These are phyloP conservation scores for Motacilla alba DNA, from an alignment of 2,113 vertebrate genomes.

Conservation along the genomic window DNA sequence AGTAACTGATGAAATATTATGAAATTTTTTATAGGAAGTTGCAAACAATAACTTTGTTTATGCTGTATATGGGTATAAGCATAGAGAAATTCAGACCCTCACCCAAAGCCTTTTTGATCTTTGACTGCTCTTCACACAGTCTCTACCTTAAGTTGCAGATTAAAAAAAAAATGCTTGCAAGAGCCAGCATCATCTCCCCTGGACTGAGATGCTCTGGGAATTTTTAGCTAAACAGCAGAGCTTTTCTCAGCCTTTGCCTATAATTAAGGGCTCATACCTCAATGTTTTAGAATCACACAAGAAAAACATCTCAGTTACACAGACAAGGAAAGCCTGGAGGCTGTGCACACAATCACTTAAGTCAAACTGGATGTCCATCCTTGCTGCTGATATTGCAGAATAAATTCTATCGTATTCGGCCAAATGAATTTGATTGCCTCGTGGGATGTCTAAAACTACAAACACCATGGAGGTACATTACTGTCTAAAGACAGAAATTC, in stretches of 20 bases:
- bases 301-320: not conserved
- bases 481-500: not conserved
- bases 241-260: not conserved
- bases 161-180: not conserved
- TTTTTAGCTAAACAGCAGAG: not conserved
- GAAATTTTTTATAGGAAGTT: not conserved
- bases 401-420: not conserved
- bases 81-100: not conserved
- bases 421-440: not conserved
- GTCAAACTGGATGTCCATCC: not conserved
- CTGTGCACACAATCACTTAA: not conserved
- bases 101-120: not conserved
- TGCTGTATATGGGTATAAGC: not conserved
- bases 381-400: not conserved
- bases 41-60: not conserved
- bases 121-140: accelerated
- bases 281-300: not conserved
- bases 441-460: not conserved
- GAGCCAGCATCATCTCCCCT: not conserved
- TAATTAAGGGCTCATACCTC: not conserved
- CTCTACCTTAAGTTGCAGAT: not conserved
- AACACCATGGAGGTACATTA: not conserved
- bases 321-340: not conserved
- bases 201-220: not conserved
- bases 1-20: not conserved